Percentiles rank a stretch among this genome's conserved stretches.
These are phyloP conservation scores for Thunnus maccoyii DNA, from an alignment of 2,113 vertebrate species.

Conservation along the genomic window DNA sequence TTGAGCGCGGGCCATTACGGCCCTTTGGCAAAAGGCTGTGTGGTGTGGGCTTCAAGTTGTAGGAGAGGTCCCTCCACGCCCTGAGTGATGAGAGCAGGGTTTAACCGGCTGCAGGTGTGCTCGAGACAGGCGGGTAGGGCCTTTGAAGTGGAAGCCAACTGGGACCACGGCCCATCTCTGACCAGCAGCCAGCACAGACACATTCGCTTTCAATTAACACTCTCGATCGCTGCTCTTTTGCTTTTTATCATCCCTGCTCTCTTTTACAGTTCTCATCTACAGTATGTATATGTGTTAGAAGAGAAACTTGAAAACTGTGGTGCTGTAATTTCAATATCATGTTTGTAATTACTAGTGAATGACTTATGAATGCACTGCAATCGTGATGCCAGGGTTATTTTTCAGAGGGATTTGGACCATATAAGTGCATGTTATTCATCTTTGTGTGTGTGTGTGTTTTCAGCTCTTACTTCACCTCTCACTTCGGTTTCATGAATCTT, in stretches of 20 bases:
- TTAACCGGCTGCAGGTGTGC: conserved; percentile 81
- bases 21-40: conserved; percentile 64
- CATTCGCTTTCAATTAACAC: conserved; percentile 83
- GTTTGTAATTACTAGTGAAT: conserved; percentile 10
- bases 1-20: conserved; percentile 49
- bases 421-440: background rate
- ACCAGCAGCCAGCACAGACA: conserved; percentile 77
- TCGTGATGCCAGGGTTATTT: background rate
- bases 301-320: conserved; percentile 4
- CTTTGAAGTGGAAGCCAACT: conserved; percentile 82
- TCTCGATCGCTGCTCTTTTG: conserved; percentile 50
- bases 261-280: conserved; percentile 25
- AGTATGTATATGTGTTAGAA: conserved; percentile 8
- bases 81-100: conserved; percentile 82
- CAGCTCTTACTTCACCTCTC: conserved; percentile 48
- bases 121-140: conserved; percentile 62
- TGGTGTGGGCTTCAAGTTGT: conserved; percentile 60
- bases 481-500: conserved; percentile 60
- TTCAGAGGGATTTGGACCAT: background rate
- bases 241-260: conserved; percentile 36
- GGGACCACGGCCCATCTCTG: conserved; percentile 79
- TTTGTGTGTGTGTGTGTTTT: conserved; percentile 18
- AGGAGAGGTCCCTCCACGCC: conserved; percentile 72
- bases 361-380: background rate
- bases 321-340: background rate